These are phyloP conservation scores for Fundulus diaphanus DNA, from an alignment of 2,797 vertebrate genomes.

Conservation along the genomic window DNA sequence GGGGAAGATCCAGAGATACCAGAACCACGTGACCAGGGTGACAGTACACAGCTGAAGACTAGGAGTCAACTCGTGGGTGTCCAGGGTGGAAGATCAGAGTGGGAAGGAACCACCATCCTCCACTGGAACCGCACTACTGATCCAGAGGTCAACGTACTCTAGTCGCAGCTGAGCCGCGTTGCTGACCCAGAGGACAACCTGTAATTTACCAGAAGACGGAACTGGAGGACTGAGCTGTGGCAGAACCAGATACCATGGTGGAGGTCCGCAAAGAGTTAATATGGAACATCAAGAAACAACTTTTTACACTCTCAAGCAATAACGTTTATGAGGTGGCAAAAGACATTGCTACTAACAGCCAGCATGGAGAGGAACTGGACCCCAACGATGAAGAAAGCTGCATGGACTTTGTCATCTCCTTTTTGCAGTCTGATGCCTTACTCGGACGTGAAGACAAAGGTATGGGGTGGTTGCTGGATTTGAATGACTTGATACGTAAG, in stretches of 20 bases:
- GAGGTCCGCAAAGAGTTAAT: not conserved
- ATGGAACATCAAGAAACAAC: conserved; percentile 10
- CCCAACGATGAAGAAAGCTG: not conserved
- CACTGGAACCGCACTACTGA: conserved; percentile 1
- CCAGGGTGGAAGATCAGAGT: not conserved
- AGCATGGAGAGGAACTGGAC: not conserved
- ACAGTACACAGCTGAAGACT: not conserved
- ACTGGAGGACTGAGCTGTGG: not conserved
- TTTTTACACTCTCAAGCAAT: not conserved
- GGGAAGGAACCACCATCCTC: not conserved
- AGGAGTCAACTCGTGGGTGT: conserved; percentile 2
- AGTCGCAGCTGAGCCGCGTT: not conserved
- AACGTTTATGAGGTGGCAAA: not conserved
- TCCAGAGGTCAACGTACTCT: not conserved
- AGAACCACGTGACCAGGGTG: not conserved
- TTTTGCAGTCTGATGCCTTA: not conserved
- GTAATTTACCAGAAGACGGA: not conserved
- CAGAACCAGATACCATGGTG: not conserved
- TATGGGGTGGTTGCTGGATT: not conserved
- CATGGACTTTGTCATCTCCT: conserved; percentile 11
- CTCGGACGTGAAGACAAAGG: not conserved
- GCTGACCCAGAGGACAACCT: not conserved
- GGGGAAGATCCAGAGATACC: conserved; percentile 11
- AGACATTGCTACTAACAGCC: not conserved
- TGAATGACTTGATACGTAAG: not conserved